Evolutionary conservation across 2,797 vertebrate species (phyloP), one percentile per base, ranked within the genome.

Genomic region (Sus cebifrons): DNA sequence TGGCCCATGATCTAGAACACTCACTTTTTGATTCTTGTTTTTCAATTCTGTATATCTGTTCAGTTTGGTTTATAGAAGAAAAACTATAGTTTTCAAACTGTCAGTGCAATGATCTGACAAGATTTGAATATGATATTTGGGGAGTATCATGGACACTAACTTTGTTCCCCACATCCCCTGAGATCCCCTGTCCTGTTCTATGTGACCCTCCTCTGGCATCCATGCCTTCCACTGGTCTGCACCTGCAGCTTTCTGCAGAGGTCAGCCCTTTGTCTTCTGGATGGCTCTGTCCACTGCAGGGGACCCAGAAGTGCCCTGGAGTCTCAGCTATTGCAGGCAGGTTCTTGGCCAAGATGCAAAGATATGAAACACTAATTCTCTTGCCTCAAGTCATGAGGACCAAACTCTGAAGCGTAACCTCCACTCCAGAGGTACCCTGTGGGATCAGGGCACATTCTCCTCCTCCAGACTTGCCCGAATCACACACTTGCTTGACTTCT

Each of bases 1-100:
- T 25, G 62, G 73, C 13, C 21, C 32, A 18, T 87, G n/a, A 83
- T 32, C 79, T 75, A 82, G 65, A 78, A 11, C 49, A 83, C 13
- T 74, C 58, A 60, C 79, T 84, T 93, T 75, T 70, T 58, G 17
- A 93, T 82, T 27, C 18, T 17, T 49, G 70, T 93, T 95, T 88
- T 60, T 71, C 16, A 77, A 90, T 23, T 68, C 56, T 89, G 16
- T 64, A 2, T 82, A 49, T 79, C n/a, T 70, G 20, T 88, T 88
- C 67, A 75, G 60, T 78, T 67, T 86, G 54, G 21, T 74, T 91
- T 79, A 9, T 68, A 67, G 95, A 85, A 73, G 40, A 58, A 74
- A 65, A 36, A 36, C 36, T 36, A 36, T 36, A 36, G 36, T 4
- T 36, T 36, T 36, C 36, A 36, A 36, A 36, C 36, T 36, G 36